These are phyloP conservation scores for Andrena camellia DNA, from an alignment of 2,888 invertebrate genomes.

Conservation along the genomic window DNA sequence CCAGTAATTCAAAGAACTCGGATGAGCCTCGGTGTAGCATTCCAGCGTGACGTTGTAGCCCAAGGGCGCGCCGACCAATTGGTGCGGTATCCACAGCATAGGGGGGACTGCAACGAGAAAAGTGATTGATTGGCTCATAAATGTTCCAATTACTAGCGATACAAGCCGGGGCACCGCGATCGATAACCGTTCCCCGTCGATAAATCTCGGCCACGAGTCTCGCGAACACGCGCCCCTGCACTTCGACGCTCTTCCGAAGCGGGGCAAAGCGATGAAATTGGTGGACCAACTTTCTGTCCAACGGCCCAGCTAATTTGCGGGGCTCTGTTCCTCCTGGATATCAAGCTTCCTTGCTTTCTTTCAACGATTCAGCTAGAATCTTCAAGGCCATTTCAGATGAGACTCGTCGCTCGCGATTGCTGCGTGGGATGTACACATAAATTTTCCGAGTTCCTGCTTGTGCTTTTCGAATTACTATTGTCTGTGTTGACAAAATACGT, in stretches of 20 bases:
- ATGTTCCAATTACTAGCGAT: constrained; percentile 79
- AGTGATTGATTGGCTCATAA: constrained; percentile 81
- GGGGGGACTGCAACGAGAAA: constrained; percentile 91
- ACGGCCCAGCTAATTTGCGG: background rate
- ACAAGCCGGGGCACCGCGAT: constrained; percentile 70
- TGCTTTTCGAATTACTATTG: no score
- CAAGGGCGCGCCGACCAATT: constrained; percentile 94
- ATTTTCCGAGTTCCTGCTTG: no score
- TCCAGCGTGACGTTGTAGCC: constrained; percentile 94
- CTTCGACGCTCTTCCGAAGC: constrained; percentile 21
- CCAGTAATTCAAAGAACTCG: constrained; percentile 96
- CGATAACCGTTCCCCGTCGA: constrained; percentile 72
- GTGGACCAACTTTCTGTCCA: background rate
- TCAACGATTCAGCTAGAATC: background rate
- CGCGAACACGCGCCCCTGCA: constrained; percentile 27
- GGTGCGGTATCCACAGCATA: constrained; percentile 96
- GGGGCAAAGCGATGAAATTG: constrained; percentile 10
- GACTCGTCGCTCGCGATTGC: no score
- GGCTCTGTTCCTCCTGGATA: background rate
- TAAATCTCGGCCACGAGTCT: constrained; percentile 68
- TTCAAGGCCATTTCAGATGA: no score
- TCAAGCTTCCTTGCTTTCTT: background rate
- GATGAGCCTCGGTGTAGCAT: constrained; percentile 96
- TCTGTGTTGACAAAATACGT: no score
- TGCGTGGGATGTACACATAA: no score